Conservation (phyloP, 2,113 vertebrate species). For the Strix uralensis region DNA sequence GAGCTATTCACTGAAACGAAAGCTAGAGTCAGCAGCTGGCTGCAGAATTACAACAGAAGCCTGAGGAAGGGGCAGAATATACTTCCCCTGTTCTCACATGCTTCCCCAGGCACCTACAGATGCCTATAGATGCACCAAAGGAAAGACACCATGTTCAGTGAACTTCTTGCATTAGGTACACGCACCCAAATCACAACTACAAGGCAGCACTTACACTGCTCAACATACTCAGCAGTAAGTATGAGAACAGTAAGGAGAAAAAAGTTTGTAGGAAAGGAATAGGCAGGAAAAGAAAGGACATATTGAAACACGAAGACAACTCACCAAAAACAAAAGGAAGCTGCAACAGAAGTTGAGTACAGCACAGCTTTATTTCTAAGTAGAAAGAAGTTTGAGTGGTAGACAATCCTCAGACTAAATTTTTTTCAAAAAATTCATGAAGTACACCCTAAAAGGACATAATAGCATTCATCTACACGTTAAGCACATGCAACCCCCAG, state of each 20-base stretch:
- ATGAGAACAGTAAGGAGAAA: background rate
- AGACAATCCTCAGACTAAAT: background rate
- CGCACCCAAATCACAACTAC: background rate
- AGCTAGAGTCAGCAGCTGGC: background rate
- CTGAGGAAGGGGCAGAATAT: background rate
- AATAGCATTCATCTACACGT: background rate
- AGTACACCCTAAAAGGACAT: background rate
- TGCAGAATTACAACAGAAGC: background rate
- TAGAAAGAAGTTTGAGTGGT: background rate
- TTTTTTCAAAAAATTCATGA: background rate
- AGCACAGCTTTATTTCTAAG: background rate
- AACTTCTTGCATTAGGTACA: background rate
- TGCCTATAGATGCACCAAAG: background rate
- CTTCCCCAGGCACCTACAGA: background rate
- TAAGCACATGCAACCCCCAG: background rate
- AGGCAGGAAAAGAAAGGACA: background rate
- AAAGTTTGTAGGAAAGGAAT: background rate
- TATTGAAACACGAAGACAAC: background rate
- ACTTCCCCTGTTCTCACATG: background rate
- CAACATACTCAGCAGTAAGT: background rate
- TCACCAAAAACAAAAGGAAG: background rate
- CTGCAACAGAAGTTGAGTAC: background rate
- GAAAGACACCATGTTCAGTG: rapidly evolving
- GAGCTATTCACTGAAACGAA: background rate
- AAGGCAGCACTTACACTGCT: background rate